Base-by-base conservation (phyloP, 2,888 invertebrate genomes). In the Melipona bicolor region DNA sequence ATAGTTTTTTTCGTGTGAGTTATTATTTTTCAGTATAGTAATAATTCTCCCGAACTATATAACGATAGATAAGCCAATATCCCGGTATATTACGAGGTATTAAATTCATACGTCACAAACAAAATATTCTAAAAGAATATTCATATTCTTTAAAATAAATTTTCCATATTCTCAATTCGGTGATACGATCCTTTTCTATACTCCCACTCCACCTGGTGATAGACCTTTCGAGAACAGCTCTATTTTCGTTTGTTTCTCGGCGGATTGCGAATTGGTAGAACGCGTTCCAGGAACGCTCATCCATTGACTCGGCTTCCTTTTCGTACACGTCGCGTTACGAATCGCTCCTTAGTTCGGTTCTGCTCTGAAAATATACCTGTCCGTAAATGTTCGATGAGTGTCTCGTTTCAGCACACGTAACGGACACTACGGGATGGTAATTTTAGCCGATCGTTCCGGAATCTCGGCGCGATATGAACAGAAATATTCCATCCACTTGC, bases 251-350 rank as follows among this genome's bases (percentile, higher is more conserved):
- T 59, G 24, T 50, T 21, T 50, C 21, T 19, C 52, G 27, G 36
- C 56, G 24, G n/a, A 71, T 32, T 21, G 70, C 70, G 24, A 71
- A 56, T 71, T 24, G 36, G n/a, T 56, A 71, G 19, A 43, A 21
- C 13, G 3, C 13, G 24, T 49, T 24, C 43, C 19, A 24, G 13
- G 24, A 4, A 32, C 19, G 11, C 19, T 24, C 24, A 13, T 59
- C 19, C 43, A 24, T 13, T 24, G 15, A 59, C 24, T 27, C 13
- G 43, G 11, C 1, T 36, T 43, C n/a, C 4, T 21, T 32, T 64
- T 32, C 15, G 32, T 19, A 24, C 17, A 17, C 27, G 17, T 19
- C 19, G 56, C 56, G 43, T 43, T 43, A 71, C n/a, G 43, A 59
- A 61, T 72, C 24, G 43, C 43, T 21, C 5, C 59, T 27, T 27